Percentiles rank a stretch among this genome's conserved stretches.
Conservation (phyloP, 2,888 invertebrate genomes). For the Diogma glabrata region DNA sequence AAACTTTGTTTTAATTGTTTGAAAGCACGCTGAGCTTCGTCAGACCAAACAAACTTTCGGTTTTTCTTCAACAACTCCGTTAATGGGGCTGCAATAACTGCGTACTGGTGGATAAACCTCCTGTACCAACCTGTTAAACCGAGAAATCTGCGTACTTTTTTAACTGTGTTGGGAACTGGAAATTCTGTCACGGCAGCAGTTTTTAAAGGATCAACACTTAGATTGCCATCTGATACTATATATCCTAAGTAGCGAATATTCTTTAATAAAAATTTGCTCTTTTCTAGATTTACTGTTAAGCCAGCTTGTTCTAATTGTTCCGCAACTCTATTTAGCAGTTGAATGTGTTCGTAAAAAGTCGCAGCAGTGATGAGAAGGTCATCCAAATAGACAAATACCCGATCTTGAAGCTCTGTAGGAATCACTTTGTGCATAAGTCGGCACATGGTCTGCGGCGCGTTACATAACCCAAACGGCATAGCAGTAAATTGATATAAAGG, state of each 20-base stretch:
- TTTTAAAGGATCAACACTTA: neutral
- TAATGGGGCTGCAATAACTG: constrained; percentile 11
- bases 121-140: constrained; percentile 19
- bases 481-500: neutral
- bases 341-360: neutral
- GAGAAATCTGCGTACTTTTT: constrained; percentile 18
- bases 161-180: constrained; percentile 15
- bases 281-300: neutral
- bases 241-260: constrained; percentile 6
- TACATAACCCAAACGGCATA: constrained; percentile 1
- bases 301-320: neutral
- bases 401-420: constrained; percentile 8
- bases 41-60: neutral
- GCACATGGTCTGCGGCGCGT: constrained; percentile 15
- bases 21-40: constrained; percentile 10
- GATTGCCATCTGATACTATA: constrained; percentile 10
- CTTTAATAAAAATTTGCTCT: neutral
- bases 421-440: constrained; percentile 20
- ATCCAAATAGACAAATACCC: no score
- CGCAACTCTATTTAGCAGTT: neutral
- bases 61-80: no score
- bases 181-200: constrained; percentile 13
- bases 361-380: constrained; percentile 1
- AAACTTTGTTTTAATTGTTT: constrained; percentile 3
- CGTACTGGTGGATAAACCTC: neutral